A percentile compares a stretch with the other conserved stretches of the same genome.
These are phyloP conservation scores for Alosa sapidissima DNA, from an alignment of 2,797 vertebrate species.

Conservation along the genomic window DNA sequence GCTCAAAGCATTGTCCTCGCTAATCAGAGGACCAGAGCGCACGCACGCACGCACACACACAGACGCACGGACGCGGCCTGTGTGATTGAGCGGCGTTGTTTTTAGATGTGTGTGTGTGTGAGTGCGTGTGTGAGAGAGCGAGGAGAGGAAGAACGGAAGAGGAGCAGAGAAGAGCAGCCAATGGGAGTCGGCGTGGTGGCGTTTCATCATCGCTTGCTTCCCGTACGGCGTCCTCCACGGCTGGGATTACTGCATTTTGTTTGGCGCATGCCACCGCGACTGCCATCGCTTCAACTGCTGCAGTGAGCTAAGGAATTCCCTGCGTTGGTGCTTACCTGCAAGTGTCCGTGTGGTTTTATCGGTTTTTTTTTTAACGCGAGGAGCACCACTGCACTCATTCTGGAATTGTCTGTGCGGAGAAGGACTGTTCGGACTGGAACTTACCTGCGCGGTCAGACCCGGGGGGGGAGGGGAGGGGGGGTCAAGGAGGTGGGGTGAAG, in stretches of 20 bases:
- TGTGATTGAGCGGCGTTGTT: constrained; percentile 5
- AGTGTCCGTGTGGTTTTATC: background rate
- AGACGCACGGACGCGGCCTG: background rate
- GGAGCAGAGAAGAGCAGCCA: background rate
- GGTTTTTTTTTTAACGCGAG: background rate
- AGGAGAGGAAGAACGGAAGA: background rate
- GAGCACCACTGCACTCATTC: background rate
- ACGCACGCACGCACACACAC: background rate
- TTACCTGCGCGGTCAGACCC: background rate
- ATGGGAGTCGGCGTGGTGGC: background rate
- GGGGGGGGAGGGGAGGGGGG: background rate
- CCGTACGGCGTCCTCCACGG: constrained; percentile 29
- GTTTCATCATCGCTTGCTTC: background rate
- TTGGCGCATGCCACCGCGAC: constrained; percentile 10
- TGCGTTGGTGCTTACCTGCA: background rate
- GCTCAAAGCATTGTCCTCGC: constrained; percentile 45
- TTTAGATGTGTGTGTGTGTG: background rate
- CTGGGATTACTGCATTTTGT: constrained; percentile 35
- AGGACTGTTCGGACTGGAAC: background rate
- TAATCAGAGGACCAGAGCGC: constrained; percentile 28
- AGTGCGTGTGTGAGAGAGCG: background rate
- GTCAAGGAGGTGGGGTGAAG: background rate
- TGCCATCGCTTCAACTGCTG: background rate
- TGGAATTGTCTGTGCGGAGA: background rate
- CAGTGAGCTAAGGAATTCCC: constrained; percentile 35